These are phyloP conservation scores for Anguilla rostrata DNA, from an alignment of 2,113 vertebrate species.

Conservation along the genomic window DNA sequence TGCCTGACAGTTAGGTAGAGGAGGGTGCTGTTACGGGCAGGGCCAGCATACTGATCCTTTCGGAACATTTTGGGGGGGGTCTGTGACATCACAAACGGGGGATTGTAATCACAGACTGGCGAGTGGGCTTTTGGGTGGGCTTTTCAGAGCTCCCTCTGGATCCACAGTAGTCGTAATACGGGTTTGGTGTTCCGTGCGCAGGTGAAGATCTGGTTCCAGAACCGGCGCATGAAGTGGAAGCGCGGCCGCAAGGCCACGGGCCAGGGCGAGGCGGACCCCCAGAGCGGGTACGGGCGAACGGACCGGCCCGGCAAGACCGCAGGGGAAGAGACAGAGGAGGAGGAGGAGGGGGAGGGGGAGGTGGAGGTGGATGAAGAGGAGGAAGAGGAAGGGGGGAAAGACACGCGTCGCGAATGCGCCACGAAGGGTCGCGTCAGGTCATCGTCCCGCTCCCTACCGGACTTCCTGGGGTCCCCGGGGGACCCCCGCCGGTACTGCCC, in stretches of 20 bases:
- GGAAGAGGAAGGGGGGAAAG: conserved; percentile 45
- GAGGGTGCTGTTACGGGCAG: not conserved
- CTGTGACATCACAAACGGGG: too few relatives aligned
- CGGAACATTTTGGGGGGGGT: not conserved
- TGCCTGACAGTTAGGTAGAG: not conserved
- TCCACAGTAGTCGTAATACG: not conserved
- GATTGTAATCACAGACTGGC: too few relatives aligned
- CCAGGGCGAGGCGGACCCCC: conserved; percentile 50
- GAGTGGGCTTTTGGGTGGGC: too few relatives aligned
- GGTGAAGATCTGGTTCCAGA: conserved; percentile 86
- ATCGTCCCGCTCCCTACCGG: conserved; percentile 42
- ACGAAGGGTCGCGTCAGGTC: conserved; percentile 23
- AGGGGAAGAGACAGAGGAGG: conserved; percentile 50
- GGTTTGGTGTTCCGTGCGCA: conserved; percentile 30
- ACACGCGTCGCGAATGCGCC: not conserved
- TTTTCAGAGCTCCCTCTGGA: too few relatives aligned
- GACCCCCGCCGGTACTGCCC: conserved; percentile 58
- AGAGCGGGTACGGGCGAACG: conserved; percentile 41
- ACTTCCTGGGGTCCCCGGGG: conserved; percentile 52
- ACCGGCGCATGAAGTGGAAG: conserved; percentile 83
- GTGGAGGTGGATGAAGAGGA: conserved; percentile 48
- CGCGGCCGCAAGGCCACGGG: conserved; percentile 76
- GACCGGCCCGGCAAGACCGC: conserved; percentile 45
- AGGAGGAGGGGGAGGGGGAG: conserved; percentile 48
- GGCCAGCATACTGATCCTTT: not conserved